A percentile compares a stretch with the other conserved stretches of the same genome.
Conservation (phyloP, 2,797 vertebrate species). For the Hydrophis major region DNA sequence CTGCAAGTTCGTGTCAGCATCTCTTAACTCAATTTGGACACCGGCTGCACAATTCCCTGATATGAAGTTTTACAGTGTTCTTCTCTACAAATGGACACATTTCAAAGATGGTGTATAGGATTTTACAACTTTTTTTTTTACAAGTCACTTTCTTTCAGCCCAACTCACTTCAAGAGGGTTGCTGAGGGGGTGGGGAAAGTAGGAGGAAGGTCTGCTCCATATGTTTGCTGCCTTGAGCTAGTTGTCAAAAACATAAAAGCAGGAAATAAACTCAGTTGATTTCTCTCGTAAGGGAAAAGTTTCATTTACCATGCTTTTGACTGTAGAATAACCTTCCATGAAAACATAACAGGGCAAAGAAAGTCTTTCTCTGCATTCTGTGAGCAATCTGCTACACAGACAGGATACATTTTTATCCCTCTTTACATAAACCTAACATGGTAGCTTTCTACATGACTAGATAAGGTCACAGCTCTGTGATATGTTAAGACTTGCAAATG, state of each 20-base stretch:
- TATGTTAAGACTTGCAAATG: neutral
- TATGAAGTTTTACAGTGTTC: neutral
- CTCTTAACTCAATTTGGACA: neutral
- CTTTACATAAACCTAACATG: neutral
- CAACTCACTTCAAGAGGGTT: neutral
- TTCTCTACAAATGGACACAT: neutral
- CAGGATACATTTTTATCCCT: neutral
- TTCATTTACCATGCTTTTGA: neutral
- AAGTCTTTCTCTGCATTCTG: neutral
- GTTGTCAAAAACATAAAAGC: neutral
- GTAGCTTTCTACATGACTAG: neutral
- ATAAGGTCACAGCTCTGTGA: neutral
- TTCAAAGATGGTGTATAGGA: neutral
- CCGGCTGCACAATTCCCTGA: neutral
- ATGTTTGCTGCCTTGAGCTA: neutral
- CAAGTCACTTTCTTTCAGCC: too few relatives aligned
- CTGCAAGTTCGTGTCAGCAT: neutral
- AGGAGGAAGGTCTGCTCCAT: neutral
- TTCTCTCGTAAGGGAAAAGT: neutral
- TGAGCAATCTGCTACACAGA: neutral
- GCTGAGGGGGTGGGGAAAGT: too few relatives aligned
- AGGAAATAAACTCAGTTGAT: neutral
- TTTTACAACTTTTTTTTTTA: too few relatives aligned
- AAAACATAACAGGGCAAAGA: neutral
- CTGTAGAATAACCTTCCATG: neutral